Evolutionary conservation across 1,140 invertebrate species (phyloP).

Genomic region (Tigriopus japonicus): DNA sequence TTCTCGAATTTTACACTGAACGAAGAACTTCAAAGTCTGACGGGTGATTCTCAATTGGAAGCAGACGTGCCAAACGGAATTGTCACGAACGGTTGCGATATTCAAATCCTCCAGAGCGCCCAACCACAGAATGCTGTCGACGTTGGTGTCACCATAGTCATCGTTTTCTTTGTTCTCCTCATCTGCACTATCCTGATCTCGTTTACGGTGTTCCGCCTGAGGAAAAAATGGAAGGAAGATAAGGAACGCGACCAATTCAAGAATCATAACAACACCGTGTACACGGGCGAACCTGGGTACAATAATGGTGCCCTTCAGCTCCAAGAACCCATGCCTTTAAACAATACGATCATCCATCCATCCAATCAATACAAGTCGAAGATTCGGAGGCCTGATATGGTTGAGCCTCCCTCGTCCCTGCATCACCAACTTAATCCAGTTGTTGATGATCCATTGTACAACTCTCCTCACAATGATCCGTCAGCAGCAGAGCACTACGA

Average conservation of each 20-base stretch:
- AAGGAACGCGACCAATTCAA: too few relatives aligned
- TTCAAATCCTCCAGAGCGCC: conserved; percentile 10
- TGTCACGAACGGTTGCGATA: background rate
- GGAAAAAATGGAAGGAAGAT: conserved; percentile 55
- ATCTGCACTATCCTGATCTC: conserved; percentile 68
- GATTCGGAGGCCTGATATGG: too few relatives aligned
- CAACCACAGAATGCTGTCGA: conserved; percentile 43
- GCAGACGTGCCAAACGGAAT: background rate
- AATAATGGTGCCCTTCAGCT: too few relatives aligned
- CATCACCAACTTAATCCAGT: too few relatives aligned
- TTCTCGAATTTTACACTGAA: conserved; percentile 72
- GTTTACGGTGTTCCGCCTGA: conserved; percentile 65
- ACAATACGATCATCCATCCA: too few relatives aligned
- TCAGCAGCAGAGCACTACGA: conserved; percentile 55
- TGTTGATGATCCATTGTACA: too few relatives aligned
- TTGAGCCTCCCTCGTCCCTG: too few relatives aligned
- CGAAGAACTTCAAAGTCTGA: conserved; percentile 56
- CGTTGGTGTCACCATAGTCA: conserved; percentile 74
- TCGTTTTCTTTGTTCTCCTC: conserved; percentile 78
- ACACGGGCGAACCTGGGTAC: background rate
- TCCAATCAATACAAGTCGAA: too few relatives aligned
- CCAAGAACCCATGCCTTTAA: too few relatives aligned
- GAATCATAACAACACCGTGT: conserved; percentile 4
- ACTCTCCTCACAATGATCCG: too few relatives aligned
- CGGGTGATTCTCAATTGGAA: background rate